Evolutionary conservation across 2,113 vertebrate genomes (phyloP).

Genomic region (Eubucco bourcierii): DNA sequence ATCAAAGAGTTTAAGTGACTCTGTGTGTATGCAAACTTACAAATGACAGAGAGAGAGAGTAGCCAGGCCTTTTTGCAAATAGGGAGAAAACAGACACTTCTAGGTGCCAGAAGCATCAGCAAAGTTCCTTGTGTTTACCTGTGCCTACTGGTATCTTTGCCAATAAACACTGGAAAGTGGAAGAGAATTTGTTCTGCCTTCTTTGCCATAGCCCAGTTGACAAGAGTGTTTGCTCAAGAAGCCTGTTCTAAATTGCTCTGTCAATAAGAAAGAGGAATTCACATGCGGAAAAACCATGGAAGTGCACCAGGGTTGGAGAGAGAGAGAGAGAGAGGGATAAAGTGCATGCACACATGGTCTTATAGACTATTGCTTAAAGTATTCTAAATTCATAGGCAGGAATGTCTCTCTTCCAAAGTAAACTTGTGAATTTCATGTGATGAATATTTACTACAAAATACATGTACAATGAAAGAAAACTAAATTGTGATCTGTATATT

Average conservation of each 20-base stretch:
- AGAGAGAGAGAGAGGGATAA: not conserved
- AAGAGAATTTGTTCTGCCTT: not conserved
- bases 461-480: not conserved
- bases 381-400: not conserved
- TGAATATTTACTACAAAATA: not conserved
- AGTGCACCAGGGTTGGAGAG: not conserved
- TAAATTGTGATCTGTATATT: not conserved
- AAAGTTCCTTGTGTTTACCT: not conserved
- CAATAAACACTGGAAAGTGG: not conserved
- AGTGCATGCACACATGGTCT: accelerated
- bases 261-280: not conserved
- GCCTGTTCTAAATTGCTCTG: not conserved
- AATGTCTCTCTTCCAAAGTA: not conserved
- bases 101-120: not conserved
- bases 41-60: not conserved
- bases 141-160: not conserved
- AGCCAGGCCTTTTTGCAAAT: not conserved
- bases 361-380: not conserved
- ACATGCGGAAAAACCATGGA: not conserved
- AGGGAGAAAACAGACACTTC: not conserved
- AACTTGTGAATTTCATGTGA: not conserved
- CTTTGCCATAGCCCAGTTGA: not conserved
- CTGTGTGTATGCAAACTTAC: not conserved
- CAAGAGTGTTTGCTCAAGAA: not conserved
- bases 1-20: not conserved